Base-by-base conservation (phyloP, 2,797 vertebrate genomes). In the Tauraco hartlaubi region DNA sequence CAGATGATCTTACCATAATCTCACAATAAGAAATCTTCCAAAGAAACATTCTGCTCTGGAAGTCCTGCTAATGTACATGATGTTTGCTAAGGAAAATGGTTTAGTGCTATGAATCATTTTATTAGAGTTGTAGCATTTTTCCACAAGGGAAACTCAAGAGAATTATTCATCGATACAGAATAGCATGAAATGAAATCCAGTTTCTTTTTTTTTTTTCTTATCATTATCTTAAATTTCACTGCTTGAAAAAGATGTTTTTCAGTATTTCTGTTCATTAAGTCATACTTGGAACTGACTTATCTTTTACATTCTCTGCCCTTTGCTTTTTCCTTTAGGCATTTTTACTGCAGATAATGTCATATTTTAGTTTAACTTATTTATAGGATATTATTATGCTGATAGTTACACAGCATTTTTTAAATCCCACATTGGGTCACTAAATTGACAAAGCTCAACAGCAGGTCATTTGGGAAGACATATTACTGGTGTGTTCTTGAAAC, bases 21-120 rank as follows among this genome's bases (percentile, higher is more conserved):
- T 78, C n/a, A 67, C 9, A 74, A 21, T 71, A 88, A 35, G 86
- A 95, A 89, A 78, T 64, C 68, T 94, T 78, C 6, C 20, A 74
- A 92, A 96, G 79, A 56, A 93, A 52, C 22, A 46, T 74, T 96
- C 22, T 93, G 62, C 58, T 95, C 56, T 26, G 48, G 56, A 75
- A 92, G 83, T 88, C 83, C 54, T 77, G 43, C 75, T 86, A 68
- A 73, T 62, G 64, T 72, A 63, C 26, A 56, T 28, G 20, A 71
- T 94, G 83, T 68, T 78, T 37, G 4, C 69, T 77, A 26, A 61
- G 39, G 64, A 95, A 95, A 91, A 59, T 52, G 12, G 28, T 95
- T 64, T 33, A 56, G 56, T 68, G 54, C 52, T 69, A 26, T 83
- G 64, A 92, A 85, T 87, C 16, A 77, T 85, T 91, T 85, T 68